Evolutionary conservation across 2,888 invertebrate genomes (phyloP), one percentile per base, ranked within the genome.

Genomic region (Tetragnatha montana): DNA sequence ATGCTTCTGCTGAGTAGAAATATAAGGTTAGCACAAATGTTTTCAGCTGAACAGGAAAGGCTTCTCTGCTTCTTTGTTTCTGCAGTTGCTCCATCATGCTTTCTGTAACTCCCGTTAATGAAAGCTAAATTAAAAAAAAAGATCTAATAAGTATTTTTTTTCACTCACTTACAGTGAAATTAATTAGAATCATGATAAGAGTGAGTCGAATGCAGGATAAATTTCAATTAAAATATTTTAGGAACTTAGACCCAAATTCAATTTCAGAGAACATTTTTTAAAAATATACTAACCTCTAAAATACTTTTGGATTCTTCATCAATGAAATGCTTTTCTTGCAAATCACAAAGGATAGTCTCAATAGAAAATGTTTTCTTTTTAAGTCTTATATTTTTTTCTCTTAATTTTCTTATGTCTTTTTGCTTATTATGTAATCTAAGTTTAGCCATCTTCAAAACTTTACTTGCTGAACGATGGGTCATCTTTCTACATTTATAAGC

Each of bases 21-120:
- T 81, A 8, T 81, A 81, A 69, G 70, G 81, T 79, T 14, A 79
- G 19, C 50, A 60, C 79, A 51, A 79, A 79, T 12, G 79, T n/a
- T 51, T 22, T 49, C 3, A 79, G 50, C 8, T 12, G 51, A 10
- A 60, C 19, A 19, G 79, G 60, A 79, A 51, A 79, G 35, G 35
- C 35, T 79, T 71, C 21, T n/a, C 73, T 22, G 10, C 73, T n/a
- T 71, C 1, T 71, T n/a, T 14, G 71, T 10, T 71, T 19, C n/a
- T n/a, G 1, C n/a, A 69, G 14, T 69, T 4, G 14, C 69, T 69
- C n/a, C n/a, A 69, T 69, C n/a, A 69, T 35, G 35, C 35, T 35
- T 35, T 35, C n/a, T n/a, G 17, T 17, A 69, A 4, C 17, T n/a
- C 17, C 7, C 69, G 19, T 7, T 69, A 69, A 69, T 7, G 69